Conservation (phyloP, 2,113 vertebrate genomes). For the Clarias macrocephalus region DNA sequence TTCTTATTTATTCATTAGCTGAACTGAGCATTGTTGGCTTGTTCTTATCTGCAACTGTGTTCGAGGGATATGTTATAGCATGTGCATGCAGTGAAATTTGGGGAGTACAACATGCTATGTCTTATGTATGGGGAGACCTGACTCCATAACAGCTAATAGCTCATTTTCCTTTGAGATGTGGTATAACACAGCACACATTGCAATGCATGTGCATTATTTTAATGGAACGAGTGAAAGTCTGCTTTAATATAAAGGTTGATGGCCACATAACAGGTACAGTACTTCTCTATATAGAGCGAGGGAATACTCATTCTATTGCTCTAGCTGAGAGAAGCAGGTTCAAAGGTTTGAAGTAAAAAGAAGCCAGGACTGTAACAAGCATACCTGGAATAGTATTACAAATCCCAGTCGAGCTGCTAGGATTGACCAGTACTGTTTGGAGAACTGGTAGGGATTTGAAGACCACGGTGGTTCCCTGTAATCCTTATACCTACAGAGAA, state of each 20-base stretch:
- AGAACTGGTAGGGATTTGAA: conserved; percentile 83
- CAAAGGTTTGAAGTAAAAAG: not conserved
- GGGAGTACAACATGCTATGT: not conserved
- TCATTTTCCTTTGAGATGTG: not conserved
- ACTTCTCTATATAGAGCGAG: not conserved
- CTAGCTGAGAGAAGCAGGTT: not conserved
- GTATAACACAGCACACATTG: not conserved
- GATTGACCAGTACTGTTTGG: conserved; percentile 94
- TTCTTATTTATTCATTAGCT: not conserved
- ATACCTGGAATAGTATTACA: conserved; percentile 95
- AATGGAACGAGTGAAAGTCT: not conserved
- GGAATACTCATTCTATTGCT: not conserved
- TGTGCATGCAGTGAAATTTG: not conserved
- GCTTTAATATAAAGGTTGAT: not conserved
- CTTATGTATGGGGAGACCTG: not conserved
- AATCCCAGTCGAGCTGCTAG: conserved; percentile 91
- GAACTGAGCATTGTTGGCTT: not conserved
- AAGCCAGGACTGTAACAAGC: not conserved
- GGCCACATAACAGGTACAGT: not conserved
- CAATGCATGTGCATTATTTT: not conserved
- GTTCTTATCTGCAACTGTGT: not conserved
- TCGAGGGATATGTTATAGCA: not conserved
- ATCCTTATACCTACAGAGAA: conserved; percentile 88
- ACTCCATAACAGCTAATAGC: not conserved
- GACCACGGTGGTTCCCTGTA: conserved; percentile 96